Base-by-base conservation (phyloP, 2,113 vertebrate species). In the Ceyx cyanopectus region DNA sequence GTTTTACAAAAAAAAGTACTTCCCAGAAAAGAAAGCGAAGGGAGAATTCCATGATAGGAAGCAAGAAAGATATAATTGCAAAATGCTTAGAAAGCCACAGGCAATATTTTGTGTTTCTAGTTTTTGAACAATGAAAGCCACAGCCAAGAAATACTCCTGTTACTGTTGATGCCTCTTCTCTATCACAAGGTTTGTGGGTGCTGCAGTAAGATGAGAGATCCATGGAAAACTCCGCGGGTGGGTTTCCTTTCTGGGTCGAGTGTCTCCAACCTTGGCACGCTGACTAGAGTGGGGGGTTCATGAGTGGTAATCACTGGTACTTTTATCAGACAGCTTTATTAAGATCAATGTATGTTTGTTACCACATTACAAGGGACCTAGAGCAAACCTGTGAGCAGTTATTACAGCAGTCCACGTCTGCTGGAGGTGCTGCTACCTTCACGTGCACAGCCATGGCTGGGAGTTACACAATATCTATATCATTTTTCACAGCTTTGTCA, bases 401-500 rank as follows among this genome's bases (percentile, higher is more conserved):
- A 98, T 98, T 96, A 97, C 94, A 96, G 89, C 96, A 97, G 96
- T 97, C 94, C 95, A 68, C 96, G 96, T 93, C 97, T 98, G 97
- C 98, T 98, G 98, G 97, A 98, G 98, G 98, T 98, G 96, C 95
- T 84, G 97, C 94, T 96, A 97, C 97, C 94, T 97, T 98, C 96
- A 96, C 74, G 94, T 98, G 97, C 96, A 96, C 97, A 89, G 97
- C 94, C 97, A 97, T 98, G 98, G 97, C 98, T 98, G 96, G 97
- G 97, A 98, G 97, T 98, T 97, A 96, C 94, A 98, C 97, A 96
- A 96, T 98, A 98, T 98, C 97, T 98, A 93, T 98, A 98, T 99
- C 98, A 99, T 99, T 99, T 98, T 98, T 99, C 99, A 99, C 96
- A 98, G 97, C 96, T 98, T 98, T 98, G 98, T 99, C 99, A 99